Percentiles rank a stretch among this genome's conserved stretches.
Conservation (phyloP, 1,140 invertebrate genomes). For the Rhopalosiphum maidis region DNA sequence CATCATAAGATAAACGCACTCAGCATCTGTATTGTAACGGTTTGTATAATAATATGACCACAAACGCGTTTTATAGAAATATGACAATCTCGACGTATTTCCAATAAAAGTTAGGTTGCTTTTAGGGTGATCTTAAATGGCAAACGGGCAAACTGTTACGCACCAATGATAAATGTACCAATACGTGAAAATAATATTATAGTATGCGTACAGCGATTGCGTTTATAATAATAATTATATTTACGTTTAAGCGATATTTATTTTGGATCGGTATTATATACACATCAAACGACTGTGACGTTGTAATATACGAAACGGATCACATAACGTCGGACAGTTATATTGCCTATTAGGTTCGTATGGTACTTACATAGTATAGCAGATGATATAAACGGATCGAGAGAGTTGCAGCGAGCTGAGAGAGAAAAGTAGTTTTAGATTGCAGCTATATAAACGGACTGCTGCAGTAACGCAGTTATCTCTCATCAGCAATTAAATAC, state of each 20-base stretch:
- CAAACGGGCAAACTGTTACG: no score
- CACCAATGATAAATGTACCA: no score
- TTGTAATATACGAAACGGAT: neutral
- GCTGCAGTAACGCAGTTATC: neutral
- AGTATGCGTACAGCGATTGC: no score
- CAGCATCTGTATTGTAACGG: neutral
- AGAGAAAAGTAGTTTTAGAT: conserved; percentile 1
- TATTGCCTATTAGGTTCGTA: neutral
- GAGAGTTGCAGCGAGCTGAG: neutral
- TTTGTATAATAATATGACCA: neutral
- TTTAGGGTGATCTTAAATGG: no score
- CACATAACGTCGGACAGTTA: neutral
- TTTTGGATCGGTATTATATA: no score
- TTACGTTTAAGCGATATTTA: no score
- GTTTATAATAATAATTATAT: no score
- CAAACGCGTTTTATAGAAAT: neutral
- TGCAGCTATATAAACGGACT: neutral
- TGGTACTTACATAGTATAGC: neutral
- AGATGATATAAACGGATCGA: neutral
- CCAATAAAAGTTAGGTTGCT: no score
- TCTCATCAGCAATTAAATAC: neutral
- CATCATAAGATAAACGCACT: neutral
- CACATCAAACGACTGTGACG: neutral
- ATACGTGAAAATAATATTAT: no score
- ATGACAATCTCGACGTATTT: no score